phyloP scores from a whole-genome alignment of 2,113 vertebrate genomes.

The Podarcis muralis region DNA sequence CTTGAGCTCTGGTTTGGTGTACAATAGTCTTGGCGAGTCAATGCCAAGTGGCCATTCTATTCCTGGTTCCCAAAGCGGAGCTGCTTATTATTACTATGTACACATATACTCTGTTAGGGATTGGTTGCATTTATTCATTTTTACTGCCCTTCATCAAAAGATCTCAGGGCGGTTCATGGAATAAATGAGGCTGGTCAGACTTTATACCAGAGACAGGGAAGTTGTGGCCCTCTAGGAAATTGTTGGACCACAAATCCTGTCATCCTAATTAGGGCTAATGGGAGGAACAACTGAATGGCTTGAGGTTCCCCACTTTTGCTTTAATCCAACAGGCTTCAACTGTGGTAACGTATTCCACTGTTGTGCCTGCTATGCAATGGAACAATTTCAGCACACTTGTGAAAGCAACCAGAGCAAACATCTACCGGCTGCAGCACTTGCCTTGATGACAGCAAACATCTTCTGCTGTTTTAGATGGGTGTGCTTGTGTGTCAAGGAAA shows the following conservation, averaged over 20 bases:
- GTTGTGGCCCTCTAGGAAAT: too few species aligned
- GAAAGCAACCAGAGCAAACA: not conserved
- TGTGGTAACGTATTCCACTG: not conserved
- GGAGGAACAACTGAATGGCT: too few species aligned
- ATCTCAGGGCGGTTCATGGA: too few species aligned
- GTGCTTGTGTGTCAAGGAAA: not conserved
- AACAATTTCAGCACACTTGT: not conserved
- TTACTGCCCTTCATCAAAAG: too few species aligned
- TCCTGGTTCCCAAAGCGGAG: not conserved
- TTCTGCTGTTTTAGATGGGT: not conserved
- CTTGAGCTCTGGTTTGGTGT: not conserved
- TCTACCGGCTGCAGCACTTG: not conserved
- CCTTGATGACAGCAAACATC: not conserved
- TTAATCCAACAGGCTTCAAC: not conserved
- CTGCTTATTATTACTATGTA: not conserved
- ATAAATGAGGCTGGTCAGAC: too few species aligned
- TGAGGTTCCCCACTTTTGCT: not conserved
- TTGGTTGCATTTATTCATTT: too few species aligned
- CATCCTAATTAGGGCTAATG: too few species aligned
- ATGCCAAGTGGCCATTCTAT: not conserved
- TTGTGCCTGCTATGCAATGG: not conserved
- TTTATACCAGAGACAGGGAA: too few species aligned
- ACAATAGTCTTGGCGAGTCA: slow-evolving; percentile 12
- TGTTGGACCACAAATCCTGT: too few species aligned
- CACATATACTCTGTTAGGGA: not conserved